Conservation (phyloP, 2,888 invertebrate species). For the Escarpia spicata region DNA sequence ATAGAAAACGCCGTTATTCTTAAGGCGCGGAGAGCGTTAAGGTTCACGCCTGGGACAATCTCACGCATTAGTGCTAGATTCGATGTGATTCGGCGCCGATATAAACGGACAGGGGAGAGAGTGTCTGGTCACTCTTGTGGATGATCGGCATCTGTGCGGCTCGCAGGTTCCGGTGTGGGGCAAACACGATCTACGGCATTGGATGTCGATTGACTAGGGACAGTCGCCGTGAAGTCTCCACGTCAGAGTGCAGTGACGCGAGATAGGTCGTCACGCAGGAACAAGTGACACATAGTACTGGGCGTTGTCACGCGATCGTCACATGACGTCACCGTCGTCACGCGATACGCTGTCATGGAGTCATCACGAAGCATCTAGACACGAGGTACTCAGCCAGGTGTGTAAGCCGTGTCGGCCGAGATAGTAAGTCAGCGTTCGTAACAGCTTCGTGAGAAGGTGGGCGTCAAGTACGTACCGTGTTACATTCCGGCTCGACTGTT, state of each 20-base stretch:
- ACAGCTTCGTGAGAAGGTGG: not conserved
- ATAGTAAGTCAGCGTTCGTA: not conserved
- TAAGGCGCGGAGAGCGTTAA: not conserved
- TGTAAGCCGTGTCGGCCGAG: not conserved
- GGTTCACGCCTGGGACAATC: slow-evolving; percentile 10
- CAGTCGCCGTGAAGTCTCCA: not conserved
- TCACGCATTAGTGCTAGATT: not conserved
- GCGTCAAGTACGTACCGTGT: not conserved
- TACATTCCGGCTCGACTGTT: no score
- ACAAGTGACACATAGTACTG: not conserved
- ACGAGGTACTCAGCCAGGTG: not conserved
- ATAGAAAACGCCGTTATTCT: slow-evolving; percentile 14
- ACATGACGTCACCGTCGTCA: not conserved
- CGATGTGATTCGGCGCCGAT: not conserved
- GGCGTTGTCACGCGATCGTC: not conserved
- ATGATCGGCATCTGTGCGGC: not conserved
- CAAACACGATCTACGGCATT: not conserved
- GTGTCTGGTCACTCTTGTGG: not conserved
- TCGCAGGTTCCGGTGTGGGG: not conserved
- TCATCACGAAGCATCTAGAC: no score
- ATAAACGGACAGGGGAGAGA: not conserved
- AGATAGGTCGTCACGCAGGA: not conserved
- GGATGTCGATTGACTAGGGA: not conserved
- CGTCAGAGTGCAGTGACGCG: not conserved
- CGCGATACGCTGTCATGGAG: no score